These are phyloP conservation scores for Masticophis lateralis DNA, from an alignment of 2,797 vertebrate genomes.

Conservation along the genomic window DNA sequence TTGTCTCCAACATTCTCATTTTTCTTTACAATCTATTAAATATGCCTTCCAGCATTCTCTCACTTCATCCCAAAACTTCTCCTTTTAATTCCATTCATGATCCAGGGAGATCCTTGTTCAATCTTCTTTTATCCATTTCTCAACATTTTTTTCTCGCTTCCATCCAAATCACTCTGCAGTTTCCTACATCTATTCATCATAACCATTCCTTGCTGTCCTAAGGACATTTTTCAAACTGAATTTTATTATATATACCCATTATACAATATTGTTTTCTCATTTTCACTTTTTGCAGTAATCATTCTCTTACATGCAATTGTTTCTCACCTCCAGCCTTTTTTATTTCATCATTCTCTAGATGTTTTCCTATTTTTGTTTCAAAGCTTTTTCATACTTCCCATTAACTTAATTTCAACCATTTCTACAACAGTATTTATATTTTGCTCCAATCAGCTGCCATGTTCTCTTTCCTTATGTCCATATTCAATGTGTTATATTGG, in stretches of 20 bases:
- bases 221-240: background rate
- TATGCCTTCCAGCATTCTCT: background rate
- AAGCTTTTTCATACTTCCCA: background rate
- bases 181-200: too few species aligned
- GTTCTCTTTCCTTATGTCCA: background rate
- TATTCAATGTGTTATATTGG: background rate
- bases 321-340: background rate
- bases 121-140: too few species aligned
- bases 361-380: background rate
- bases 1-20: background rate
- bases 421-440: background rate
- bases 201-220: too few species aligned
- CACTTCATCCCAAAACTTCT: background rate
- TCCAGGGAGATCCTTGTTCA: background rate
- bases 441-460: background rate
- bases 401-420: background rate
- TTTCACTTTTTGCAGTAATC: background rate
- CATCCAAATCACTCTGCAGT: too few species aligned
- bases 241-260: background rate
- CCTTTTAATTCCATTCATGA: background rate
- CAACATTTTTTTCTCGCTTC: too few species aligned
- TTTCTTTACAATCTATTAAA: background rate
- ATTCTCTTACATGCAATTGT: background rate
- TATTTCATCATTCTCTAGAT: background rate
- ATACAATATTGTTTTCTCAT: background rate